Base-by-base conservation (phyloP, 1,140 invertebrate genomes). In the Heliconius eleuchia region DNA sequence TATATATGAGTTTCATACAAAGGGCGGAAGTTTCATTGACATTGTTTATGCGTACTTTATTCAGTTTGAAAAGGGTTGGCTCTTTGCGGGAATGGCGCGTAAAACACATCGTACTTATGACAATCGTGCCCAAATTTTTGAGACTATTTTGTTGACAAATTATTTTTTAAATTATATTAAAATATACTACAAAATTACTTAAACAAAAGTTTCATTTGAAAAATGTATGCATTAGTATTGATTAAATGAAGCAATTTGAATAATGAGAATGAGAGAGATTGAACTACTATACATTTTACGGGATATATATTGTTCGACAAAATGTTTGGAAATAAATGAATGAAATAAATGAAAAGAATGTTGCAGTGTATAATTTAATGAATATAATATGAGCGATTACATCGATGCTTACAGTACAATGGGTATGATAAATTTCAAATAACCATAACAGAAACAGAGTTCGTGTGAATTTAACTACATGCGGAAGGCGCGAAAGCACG, bases 321-420 rank as follows among this genome's bases (percentile, higher is more conserved):
- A 27, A 30, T 23, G 27, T 27, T 66, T 66, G 13, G 27, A 66
- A 66, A 30, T 66, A 66, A 30, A 66, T 30, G 23, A 66, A 8
- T 27, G 60, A 81, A 78, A 75, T 74, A 73, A 84, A 79, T 71
- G 71, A 79, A 83, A 86, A 86, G 75, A 86, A 84, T 85, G 78
- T 85, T 80, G 30, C 18, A 50, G 73, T 82, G 74, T 78, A 78
- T 71, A 82, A 37, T 78, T 82, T 82, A 82, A 78, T 82, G 76
- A 76, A 76, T 73, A 82, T 18, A 78, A 55, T 71, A 80, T 77
- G 76, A 71, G 60, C 66, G 42, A 74, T 77, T 66, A 74, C 37
- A 34, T 77, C 23, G 78, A 82, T 42, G 46, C 34, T 70, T 73
- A 80, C 76, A 82, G 74, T 60, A 80, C 78, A 79, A 77, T 82